Percentiles rank a stretch among this genome's conserved stretches.
Evolutionary conservation across 2,888 invertebrate genomes (phyloP).

Genomic region (Gortyna flavago): DNA sequence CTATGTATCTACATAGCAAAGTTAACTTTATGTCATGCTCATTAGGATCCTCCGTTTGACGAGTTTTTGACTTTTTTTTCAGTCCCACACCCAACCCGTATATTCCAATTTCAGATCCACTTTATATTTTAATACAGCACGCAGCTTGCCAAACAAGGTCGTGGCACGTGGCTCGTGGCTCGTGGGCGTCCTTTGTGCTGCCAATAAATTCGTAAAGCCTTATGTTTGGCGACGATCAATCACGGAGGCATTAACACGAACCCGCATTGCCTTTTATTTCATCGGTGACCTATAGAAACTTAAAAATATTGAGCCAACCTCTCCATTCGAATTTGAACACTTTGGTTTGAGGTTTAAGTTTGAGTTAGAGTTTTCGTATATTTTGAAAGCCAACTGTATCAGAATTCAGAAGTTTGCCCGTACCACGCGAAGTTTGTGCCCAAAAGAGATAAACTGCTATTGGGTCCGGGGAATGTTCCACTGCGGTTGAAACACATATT

Average conservation of each 20-base stretch:
- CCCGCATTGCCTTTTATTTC: constrained; percentile 58
- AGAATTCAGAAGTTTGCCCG: constrained; percentile 49
- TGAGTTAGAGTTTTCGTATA: not conserved
- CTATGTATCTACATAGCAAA: too few species aligned
- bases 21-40: not conserved
- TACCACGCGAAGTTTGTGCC: constrained; percentile 42
- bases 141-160: constrained; percentile 25
- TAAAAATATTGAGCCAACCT: constrained; percentile 28
- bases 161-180: constrained; percentile 17
- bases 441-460: constrained; percentile 53
- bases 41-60: not conserved
- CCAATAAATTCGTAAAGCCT: constrained; percentile 58
- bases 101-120: constrained; percentile 29
- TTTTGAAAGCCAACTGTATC: constrained; percentile 17
- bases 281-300: constrained; percentile 46
- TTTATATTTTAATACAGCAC: constrained; percentile 47
- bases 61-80: constrained; percentile 2
- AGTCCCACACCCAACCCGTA: not conserved
- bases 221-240: constrained; percentile 62
- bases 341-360: constrained; percentile 11
- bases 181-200: constrained; percentile 32
- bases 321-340: constrained; percentile 22
- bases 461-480: constrained; percentile 28
- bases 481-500: constrained; percentile 37
- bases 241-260: constrained; percentile 56